Evolutionary conservation across 1,140 invertebrate species (phyloP), one percentile per base, ranked within the genome.

Genomic region (Elymnias hypermnestra): DNA sequence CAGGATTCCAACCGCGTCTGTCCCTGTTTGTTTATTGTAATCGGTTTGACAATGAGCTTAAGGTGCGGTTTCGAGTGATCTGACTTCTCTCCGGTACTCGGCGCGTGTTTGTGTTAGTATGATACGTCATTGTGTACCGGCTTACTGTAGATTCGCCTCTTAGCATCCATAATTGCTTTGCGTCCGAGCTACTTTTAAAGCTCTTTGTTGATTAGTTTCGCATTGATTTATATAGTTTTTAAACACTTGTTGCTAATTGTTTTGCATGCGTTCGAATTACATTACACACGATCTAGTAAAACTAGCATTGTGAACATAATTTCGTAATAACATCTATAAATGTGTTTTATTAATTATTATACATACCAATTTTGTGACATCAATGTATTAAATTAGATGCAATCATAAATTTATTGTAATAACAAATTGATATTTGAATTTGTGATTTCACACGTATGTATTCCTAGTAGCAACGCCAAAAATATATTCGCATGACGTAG

Each of bases 21-120:
- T 74, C 76, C 63, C 77, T 83, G 81, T 85, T 83, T 85, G 78
- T 85, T 85, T 82, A 85, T 85, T 82, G 82, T 83, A 85, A 83
- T 83, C 79, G 79, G 79, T 83, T 83, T 83, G 79, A 83, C 79
- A 83, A 85, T 82, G 78, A 79, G 81, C 81, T 85, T 85, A 85
- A 85, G 81, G 81, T 85, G 82, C 78, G 82, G 78, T 85, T 85
- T 85, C 76, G 73, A 81, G 73, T 85, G 82, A 83, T 85, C 72
- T 81, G 69, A 53, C 48, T 81, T 75, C 75, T 77, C 75, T 68
- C 62, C 56, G 70, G 72, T 77, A 67, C 74, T 72, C 72, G 60
- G 55, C 62, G 62, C 63, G 57, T 76, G 74, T 77, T 75, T 81
- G 81, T 78, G 72, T 77, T 78, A 53, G 77, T 83, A 76, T 81